Evolutionary conservation across 1,140 invertebrate genomes (phyloP).

Genomic region (Panagrolaimus sp.): DNA sequence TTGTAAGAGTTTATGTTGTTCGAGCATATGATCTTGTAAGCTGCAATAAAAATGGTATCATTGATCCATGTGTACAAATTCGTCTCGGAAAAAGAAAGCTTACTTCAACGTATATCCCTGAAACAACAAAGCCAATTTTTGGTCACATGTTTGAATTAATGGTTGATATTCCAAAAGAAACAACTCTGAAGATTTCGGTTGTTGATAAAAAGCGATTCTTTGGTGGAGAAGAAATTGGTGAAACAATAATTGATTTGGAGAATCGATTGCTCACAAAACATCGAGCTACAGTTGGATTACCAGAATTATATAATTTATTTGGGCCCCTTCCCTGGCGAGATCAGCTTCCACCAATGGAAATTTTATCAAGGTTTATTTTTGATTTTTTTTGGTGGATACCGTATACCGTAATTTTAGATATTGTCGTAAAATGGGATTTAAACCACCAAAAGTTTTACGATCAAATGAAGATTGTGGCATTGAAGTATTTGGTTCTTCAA

Average conservation of each 20-base stretch:
- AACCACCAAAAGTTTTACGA: constrained; percentile 31
- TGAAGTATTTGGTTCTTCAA: constrained; percentile 27
- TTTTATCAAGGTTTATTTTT: constrained; percentile 24
- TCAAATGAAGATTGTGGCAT: constrained; percentile 34
- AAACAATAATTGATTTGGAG: constrained; percentile 63
- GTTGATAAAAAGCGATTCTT: constrained; percentile 62
- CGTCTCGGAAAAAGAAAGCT: constrained; percentile 48
- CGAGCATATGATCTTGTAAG: constrained; percentile 61
- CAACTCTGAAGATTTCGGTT: constrained; percentile 53
- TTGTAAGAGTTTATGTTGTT: constrained; percentile 63
- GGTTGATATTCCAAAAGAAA: constrained; percentile 60
- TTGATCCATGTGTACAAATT: constrained; percentile 45
- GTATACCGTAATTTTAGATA: too few species aligned
- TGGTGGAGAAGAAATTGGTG: constrained; percentile 60
- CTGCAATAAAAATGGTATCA: constrained; percentile 39
- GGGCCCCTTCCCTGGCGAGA: constrained; percentile 47
- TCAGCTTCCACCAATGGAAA: constrained; percentile 45
- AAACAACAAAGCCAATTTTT: constrained; percentile 48
- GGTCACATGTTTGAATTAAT: constrained; percentile 61
- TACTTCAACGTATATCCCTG: constrained; percentile 44
- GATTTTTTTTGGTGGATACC: not conserved
- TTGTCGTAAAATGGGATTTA: constrained; percentile 44
- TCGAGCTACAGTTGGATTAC: constrained; percentile 62
- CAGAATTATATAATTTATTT: constrained; percentile 59
- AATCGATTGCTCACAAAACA: constrained; percentile 62